phyloP scores from a whole-genome alignment of 2,888 invertebrate genomes.

The Volucella inanis region DNA sequence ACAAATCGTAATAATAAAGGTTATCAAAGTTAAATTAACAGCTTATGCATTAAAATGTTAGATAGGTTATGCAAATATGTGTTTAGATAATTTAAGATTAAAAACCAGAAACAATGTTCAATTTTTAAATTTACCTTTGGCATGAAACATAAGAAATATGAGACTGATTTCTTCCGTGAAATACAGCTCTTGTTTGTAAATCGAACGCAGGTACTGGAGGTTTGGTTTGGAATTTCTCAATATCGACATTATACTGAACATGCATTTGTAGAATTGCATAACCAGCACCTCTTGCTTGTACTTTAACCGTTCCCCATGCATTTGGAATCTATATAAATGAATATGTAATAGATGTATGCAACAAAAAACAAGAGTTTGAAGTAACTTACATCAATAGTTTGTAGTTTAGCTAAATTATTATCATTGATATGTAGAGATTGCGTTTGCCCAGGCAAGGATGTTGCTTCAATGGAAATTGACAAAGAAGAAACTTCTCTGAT shows the following conservation, averaged over 20 bases:
- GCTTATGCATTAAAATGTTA: too few species aligned
- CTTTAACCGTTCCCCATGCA: slow-evolving; percentile 97
- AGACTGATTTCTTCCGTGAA: slow-evolving; percentile 96
- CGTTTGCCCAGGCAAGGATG: slow-evolving; percentile 88
- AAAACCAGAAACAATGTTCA: not conserved
- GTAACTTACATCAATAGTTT: slow-evolving; percentile 88
- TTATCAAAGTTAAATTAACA: too few species aligned
- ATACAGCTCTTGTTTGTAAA: slow-evolving; percentile 89
- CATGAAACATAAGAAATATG: slow-evolving; percentile 94
- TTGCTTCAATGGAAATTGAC: slow-evolving; percentile 92
- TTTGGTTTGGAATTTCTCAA: slow-evolving; percentile 90
- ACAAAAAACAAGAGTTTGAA: not conserved
- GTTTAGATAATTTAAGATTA: not conserved
- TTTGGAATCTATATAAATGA: slow-evolving; percentile 88
- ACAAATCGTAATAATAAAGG: too few species aligned
- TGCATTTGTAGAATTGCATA: slow-evolving; percentile 96
- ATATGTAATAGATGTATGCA: not conserved
- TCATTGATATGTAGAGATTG: slow-evolving; percentile 88
- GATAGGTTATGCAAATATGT: too few species aligned
- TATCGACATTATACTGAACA: slow-evolving; percentile 95
- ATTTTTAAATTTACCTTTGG: slow-evolving; percentile 87
- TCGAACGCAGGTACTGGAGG: slow-evolving; percentile 93
- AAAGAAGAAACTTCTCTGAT: slow-evolving; percentile 93
- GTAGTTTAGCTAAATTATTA: slow-evolving; percentile 90
- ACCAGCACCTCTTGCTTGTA: slow-evolving; percentile 96